Conservation (phyloP, 2,797 vertebrate genomes). For the Bryconaethiops microstoma region DNA sequence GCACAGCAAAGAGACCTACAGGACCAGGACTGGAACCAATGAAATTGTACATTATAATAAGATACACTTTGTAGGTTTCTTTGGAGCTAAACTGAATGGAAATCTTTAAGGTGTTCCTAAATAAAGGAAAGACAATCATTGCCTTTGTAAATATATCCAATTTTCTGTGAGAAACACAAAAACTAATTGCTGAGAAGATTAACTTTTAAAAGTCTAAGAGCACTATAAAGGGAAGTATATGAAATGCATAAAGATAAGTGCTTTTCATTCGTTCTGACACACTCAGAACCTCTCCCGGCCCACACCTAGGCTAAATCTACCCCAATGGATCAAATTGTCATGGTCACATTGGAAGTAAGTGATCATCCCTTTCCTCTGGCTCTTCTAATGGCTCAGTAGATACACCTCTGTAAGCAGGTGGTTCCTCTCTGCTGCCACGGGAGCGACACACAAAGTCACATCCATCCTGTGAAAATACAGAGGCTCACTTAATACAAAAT, state of each 20-base stretch:
- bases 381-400: constrained; percentile 87
- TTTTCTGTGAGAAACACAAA: constrained; percentile 8
- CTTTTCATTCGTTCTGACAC: constrained; percentile 15
- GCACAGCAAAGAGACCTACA: no score
- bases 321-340: constrained; percentile 25
- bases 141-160: not conserved
- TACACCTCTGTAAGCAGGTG: constrained; percentile 85
- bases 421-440: constrained; percentile 75
- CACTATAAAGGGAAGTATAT: constrained; percentile 47
- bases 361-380: constrained; percentile 94
- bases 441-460: constrained; percentile 97
- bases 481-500: not conserved
- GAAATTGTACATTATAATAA: not conserved
- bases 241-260: constrained; percentile 36
- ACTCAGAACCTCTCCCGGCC: not conserved
- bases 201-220: constrained; percentile 55
- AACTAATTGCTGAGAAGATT: constrained; percentile 2
- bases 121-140: not conserved
- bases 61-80: not conserved
- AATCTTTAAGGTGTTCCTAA: not conserved
- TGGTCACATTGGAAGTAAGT: constrained; percentile 95
- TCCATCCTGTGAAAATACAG: constrained; percentile 82
- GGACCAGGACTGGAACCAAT: no score
- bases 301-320: not conserved
- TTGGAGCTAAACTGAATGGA: not conserved